Base-by-base conservation (phyloP, 2,888 invertebrate species). In the Acholoe squamosa region DNA sequence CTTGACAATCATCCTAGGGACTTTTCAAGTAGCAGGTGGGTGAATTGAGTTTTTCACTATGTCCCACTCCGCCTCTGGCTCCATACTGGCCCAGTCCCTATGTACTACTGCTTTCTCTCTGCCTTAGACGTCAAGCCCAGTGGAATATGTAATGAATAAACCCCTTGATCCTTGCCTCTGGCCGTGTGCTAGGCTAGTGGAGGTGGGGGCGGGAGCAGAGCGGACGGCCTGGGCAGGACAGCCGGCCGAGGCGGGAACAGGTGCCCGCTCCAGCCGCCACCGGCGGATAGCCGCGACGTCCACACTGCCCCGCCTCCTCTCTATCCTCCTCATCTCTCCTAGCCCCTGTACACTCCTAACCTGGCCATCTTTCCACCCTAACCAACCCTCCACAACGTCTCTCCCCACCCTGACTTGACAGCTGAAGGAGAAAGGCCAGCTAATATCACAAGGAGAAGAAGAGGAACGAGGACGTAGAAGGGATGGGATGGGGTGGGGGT, bases 21-120 rank as follows among this genome's bases (percentile, higher is more conserved):
- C 76, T 89, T 89, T 89, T 25, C 89, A 89, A 89, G 76, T 89
- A 16, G 89, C 77, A 71, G 89, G 89, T 89, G 52, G 54, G 89
- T 76, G 33, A 3, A n/a, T 16, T 54, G 7, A 43, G 34, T 43
- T 43, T 77, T 89, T 89, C 61, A 33, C 67, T 67, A 28, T 67
- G n/a, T 25, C 61, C 67, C 31, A 0, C 86, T 56, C 54, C 25
- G 1, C 7, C 52, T 43, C n/a, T 84, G 84, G 5, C 76, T 28
- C 76, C 16, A 16, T 28, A 25, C 25, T 25, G 61, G 61, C 76
- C 76, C 5, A 25, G 7, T n/a, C 31, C 16, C 25, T 31, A 76
- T 31, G 31, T 76, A 7, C 31, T 19, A 7, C 5, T 12, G 22
- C 76, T 76, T 76, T 76, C 76, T 31, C 76, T 28, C 25, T 22